phyloP scores from a whole-genome alignment of 2,888 invertebrate species.

The Agrochola macilenta region DNA sequence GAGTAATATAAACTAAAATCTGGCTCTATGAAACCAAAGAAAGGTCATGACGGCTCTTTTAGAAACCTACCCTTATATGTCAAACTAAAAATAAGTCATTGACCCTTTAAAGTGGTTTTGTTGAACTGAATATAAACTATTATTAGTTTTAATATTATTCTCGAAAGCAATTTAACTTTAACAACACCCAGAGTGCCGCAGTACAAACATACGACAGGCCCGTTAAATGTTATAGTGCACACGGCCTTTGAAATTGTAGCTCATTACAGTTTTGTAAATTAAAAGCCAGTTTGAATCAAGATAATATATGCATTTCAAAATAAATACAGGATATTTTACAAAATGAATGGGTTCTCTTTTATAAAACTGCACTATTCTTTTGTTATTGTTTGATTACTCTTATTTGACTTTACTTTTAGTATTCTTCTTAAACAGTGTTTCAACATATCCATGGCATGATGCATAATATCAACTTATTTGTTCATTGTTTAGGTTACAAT shows the following conservation, averaged over 20 bases:
- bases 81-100: slow-evolving; percentile 6
- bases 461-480: neutral
- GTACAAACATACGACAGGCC: neutral
- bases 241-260: slow-evolving; percentile 6
- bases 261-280: neutral
- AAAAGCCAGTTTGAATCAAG: neutral
- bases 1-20: neutral
- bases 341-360: neutral
- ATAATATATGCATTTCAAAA: neutral
- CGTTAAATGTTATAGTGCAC: slow-evolving; percentile 13
- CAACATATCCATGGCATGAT: neutral
- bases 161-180: slow-evolving; percentile 36
- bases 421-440: neutral
- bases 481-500: neutral
- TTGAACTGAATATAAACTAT: slow-evolving; percentile 9
- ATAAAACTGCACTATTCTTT: neutral
- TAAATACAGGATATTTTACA: neutral
- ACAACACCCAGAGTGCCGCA: neutral
- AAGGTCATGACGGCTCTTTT: neutral
- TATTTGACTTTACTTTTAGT: neutral
- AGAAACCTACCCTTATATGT: neutral
- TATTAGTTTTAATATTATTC: slow-evolving; percentile 29
- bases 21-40: neutral
- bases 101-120: neutral
- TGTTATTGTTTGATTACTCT: neutral